These are phyloP conservation scores for Buceros bicornis DNA, from an alignment of 2,797 vertebrate species.

Conservation along the genomic window DNA sequence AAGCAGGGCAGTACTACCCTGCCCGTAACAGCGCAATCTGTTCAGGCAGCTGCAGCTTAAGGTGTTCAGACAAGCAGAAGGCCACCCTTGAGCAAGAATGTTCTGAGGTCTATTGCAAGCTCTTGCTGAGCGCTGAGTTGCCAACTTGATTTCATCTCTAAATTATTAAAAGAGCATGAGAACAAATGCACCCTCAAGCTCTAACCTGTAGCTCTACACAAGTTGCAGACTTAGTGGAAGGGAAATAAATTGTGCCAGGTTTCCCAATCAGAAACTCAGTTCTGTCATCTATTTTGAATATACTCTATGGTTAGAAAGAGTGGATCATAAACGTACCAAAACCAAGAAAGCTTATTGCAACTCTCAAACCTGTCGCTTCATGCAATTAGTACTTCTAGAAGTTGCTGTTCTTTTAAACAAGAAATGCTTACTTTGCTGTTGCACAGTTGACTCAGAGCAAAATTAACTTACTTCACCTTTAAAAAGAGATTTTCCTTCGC, in stretches of 20 bases:
- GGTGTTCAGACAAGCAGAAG: slow-evolving; percentile 15
- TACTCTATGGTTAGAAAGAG: neutral
- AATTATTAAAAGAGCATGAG: neutral
- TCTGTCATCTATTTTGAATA: neutral
- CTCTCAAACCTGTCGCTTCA: neutral
- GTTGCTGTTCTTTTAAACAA: neutral
- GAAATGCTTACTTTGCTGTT: neutral
- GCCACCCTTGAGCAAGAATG: neutral
- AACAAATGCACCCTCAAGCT: neutral
- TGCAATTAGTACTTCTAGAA: neutral
- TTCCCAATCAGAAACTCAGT: neutral
- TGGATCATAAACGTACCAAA: neutral
- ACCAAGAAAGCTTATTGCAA: neutral
- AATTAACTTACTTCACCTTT: neutral
- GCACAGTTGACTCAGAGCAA: neutral
- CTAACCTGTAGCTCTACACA: neutral
- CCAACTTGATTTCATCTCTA: neutral
- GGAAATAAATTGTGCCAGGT: neutral
- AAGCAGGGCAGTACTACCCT: neutral
- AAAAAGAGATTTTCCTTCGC: neutral
- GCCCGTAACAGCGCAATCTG: neutral
- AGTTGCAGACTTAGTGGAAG: neutral
- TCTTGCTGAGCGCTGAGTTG: neutral
- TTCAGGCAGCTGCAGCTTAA: slow-evolving; percentile 16
- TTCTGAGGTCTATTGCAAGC: neutral